These are phyloP conservation scores for Sinella curviseta DNA, from an alignment of 1,140 invertebrate species.

Conservation along the genomic window DNA sequence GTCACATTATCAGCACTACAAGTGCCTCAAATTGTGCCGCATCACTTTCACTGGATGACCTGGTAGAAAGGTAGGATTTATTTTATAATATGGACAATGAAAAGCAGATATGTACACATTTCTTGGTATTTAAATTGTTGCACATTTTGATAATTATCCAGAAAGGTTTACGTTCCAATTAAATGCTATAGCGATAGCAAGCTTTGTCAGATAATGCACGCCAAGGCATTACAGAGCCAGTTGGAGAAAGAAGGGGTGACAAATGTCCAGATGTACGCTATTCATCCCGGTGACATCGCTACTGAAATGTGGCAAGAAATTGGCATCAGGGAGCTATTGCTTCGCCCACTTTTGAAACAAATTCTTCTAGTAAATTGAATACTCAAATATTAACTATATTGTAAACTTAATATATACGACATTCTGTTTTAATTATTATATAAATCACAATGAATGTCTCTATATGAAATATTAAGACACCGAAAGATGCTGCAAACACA, in stretches of 20 bases:
- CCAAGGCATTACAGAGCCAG: conserved; percentile 66
- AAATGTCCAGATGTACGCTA: conserved; percentile 67
- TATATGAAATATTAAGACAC: not conserved
- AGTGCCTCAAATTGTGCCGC: too few relatives aligned
- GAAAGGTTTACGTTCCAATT: not conserved
- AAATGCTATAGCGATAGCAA: conserved; percentile 81
- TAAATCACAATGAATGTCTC: too few relatives aligned
- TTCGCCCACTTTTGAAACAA: not conserved
- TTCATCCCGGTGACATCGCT: conserved; percentile 85
- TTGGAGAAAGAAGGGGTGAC: conserved; percentile 60
- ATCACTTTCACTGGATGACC: too few relatives aligned
- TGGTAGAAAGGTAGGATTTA: too few relatives aligned
- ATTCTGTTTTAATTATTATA: too few relatives aligned
- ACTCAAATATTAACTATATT: not conserved
- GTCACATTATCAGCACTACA: not conserved
- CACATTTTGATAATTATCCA: too few relatives aligned
- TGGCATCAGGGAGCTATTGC: not conserved
- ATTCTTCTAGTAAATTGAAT: not conserved
- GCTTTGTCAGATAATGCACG: conserved; percentile 78
- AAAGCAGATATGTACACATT: too few relatives aligned
- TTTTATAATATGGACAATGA: too few relatives aligned
- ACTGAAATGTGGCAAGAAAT: conserved; percentile 67
- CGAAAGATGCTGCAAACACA: not conserved
- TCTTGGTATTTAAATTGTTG: too few relatives aligned
- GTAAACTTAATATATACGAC: too few relatives aligned